Conservation (phyloP, 2,113 vertebrate species). For the Tetrao urogallus region DNA sequence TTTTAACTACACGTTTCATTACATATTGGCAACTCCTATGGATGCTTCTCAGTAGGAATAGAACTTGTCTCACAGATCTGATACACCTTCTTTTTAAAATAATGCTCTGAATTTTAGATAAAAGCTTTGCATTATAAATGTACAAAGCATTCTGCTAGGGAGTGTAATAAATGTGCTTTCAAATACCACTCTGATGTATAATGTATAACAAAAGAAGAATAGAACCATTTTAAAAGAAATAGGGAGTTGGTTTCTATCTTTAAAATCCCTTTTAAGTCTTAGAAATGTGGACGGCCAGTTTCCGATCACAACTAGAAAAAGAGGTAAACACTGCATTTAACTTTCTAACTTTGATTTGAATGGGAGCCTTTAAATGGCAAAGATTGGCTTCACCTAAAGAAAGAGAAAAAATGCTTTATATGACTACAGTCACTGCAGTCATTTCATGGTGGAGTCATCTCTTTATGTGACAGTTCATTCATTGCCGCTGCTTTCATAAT, state of each 20-base stretch:
- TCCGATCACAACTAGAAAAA: constrained; percentile 34
- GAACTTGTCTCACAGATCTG: constrained; percentile 24
- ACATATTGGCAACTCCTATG: neutral
- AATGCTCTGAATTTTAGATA: constrained; percentile 78
- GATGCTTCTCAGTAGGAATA: constrained; percentile 1
- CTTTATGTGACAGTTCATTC: constrained; percentile 63
- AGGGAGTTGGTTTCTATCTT: constrained; percentile 26
- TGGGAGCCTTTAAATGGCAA: constrained; percentile 18
- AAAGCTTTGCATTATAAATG: constrained; percentile 79
- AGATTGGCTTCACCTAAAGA: neutral
- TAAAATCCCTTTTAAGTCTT: constrained; percentile 48
- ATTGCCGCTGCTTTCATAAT: constrained; percentile 58
- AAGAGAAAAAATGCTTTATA: neutral
- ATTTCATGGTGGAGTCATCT: constrained; percentile 50
- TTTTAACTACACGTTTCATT: neutral
- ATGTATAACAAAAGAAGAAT: constrained; percentile 73
- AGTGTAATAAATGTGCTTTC: constrained; percentile 75
- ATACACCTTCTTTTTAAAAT: constrained; percentile 70
- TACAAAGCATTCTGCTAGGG: constrained; percentile 70
- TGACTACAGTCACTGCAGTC: constrained; percentile 27
- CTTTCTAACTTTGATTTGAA: constrained; percentile 44
- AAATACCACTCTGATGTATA: constrained; percentile 75
- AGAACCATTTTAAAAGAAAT: constrained; percentile 63
- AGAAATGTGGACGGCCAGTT: constrained; percentile 15
- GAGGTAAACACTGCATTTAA: constrained; percentile 10